A percentile compares a stretch with the other conserved stretches of the same genome.
These are phyloP conservation scores for Glaucopsyche alexis DNA, from an alignment of 2,888 invertebrate species.

Conservation along the genomic window DNA sequence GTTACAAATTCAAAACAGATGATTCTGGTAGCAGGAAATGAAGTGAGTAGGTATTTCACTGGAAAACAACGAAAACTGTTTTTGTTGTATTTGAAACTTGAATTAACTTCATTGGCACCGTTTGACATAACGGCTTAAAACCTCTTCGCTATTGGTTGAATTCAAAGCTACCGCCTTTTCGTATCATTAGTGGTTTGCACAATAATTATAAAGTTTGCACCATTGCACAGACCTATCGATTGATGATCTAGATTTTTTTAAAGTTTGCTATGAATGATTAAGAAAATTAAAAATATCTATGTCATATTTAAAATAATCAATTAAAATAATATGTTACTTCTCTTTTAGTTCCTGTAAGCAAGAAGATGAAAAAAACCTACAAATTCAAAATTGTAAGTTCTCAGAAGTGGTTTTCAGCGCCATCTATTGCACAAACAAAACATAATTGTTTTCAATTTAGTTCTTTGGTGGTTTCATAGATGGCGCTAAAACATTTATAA, in stretches of 20 bases:
- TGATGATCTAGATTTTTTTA: constrained; percentile 36
- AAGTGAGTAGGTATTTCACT: constrained; percentile 42
- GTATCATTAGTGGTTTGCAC: constrained; percentile 34
- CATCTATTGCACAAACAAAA: neutral
- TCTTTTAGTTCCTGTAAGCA: too few species aligned
- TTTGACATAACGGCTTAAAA: constrained; percentile 56
- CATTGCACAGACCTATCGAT: constrained; percentile 42
- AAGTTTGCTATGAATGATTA: too few species aligned
- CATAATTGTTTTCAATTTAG: neutral
- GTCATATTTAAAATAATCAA: too few species aligned
- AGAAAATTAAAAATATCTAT: too few species aligned
- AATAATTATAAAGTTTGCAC: too few species aligned
- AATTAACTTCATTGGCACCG: constrained; percentile 44
- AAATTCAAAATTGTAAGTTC: too few species aligned
- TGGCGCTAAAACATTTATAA: neutral
- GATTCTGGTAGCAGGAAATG: constrained; percentile 50
- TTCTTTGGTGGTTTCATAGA: neutral
- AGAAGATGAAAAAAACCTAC: too few species aligned
- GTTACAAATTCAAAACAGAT: constrained; percentile 59
- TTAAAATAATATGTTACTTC: too few species aligned
- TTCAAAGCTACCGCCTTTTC: constrained; percentile 61
- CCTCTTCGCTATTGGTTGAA: constrained; percentile 56
- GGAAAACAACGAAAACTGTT: constrained; percentile 39
- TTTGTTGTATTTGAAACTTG: constrained; percentile 34
- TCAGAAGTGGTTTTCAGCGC: neutral